These are phyloP conservation scores for Nemapogon koenigi DNA, from an alignment of 2,888 invertebrate genomes.

Conservation along the genomic window DNA sequence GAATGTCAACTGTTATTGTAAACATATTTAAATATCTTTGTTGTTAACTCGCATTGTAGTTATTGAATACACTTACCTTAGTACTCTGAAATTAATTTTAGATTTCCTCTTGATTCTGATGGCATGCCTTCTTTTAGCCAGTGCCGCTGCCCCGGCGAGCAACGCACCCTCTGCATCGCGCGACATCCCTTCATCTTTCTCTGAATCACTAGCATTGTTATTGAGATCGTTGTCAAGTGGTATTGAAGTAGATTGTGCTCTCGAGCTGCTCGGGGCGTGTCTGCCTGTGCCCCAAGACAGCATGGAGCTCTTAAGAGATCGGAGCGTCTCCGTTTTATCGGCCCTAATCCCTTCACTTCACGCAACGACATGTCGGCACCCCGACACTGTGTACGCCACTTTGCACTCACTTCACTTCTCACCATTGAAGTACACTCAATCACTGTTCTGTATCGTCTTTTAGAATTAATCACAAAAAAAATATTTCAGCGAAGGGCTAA, in stretches of 20 bases:
- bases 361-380: slow-evolving; percentile 58
- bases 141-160: slow-evolving; percentile 48
- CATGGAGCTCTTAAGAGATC: slow-evolving; percentile 56
- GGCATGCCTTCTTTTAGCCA: slow-evolving; percentile 54
- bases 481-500: too few species aligned
- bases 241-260: slow-evolving; percentile 8
- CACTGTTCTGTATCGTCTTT: too few species aligned
- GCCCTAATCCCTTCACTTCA: slow-evolving; percentile 42
- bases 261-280: slow-evolving; percentile 24
- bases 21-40: too few species aligned
- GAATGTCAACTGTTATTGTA: too few species aligned
- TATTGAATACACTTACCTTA: slow-evolving; percentile 51
- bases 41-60: too few species aligned
- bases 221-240: slow-evolving; percentile 17
- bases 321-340: slow-evolving; percentile 60
- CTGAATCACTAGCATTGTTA: slow-evolving; percentile 30
- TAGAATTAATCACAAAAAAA: too few species aligned
- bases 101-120: slow-evolving; percentile 51
- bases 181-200: background rate
- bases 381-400: slow-evolving; percentile 23
- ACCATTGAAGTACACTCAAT: slow-evolving; percentile 27
- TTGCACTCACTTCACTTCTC: slow-evolving; percentile 23
- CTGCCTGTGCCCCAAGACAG: slow-evolving; percentile 43
- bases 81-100: slow-evolving; percentile 46
- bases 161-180: slow-evolving; percentile 35